Conservation (phyloP, 2,888 invertebrate species). For the Mamestra brassicae region DNA sequence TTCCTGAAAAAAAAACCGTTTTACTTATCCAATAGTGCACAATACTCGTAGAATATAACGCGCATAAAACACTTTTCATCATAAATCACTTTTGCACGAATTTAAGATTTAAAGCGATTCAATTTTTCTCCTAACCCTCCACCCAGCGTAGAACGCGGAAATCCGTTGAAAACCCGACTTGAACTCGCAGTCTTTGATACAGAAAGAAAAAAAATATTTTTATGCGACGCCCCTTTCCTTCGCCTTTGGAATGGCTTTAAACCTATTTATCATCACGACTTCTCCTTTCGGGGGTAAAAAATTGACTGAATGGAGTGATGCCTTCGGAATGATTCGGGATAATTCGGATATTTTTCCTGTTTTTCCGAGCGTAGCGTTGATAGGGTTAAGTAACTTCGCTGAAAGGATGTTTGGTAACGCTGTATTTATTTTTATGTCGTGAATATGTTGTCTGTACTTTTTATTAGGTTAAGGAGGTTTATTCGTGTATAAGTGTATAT, state of each 20-base stretch:
- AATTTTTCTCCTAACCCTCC: constrained; percentile 53
- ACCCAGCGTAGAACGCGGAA: constrained; percentile 65
- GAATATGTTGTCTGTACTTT: constrained; percentile 31
- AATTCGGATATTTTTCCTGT: constrained; percentile 55
- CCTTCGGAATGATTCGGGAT: constrained; percentile 50
- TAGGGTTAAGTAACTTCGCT: constrained; percentile 50
- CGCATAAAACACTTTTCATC: neutral
- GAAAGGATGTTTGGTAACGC: constrained; percentile 4
- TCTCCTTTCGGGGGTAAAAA: constrained; percentile 57
- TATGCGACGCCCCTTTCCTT: constrained; percentile 68
- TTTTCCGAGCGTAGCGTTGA: constrained; percentile 44
- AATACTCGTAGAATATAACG: neutral
- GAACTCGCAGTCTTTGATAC: constrained; percentile 73
- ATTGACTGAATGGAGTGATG: constrained; percentile 56
- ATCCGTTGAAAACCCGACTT: constrained; percentile 75
- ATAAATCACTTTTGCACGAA: neutral
- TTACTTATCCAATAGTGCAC: too few relatives aligned
- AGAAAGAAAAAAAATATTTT: constrained; percentile 72
- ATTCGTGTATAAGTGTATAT: neutral
- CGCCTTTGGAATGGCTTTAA: constrained; percentile 70
- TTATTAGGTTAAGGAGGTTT: constrained; percentile 14
- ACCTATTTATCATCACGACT: constrained; percentile 75
- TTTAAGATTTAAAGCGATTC: neutral
- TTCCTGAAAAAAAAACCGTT: too few relatives aligned
- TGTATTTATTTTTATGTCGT: constrained; percentile 36